phyloP scores from a whole-genome alignment of 35 echinoderm and acorn worm genomes.

The Lytechinus variegatus region DNA sequence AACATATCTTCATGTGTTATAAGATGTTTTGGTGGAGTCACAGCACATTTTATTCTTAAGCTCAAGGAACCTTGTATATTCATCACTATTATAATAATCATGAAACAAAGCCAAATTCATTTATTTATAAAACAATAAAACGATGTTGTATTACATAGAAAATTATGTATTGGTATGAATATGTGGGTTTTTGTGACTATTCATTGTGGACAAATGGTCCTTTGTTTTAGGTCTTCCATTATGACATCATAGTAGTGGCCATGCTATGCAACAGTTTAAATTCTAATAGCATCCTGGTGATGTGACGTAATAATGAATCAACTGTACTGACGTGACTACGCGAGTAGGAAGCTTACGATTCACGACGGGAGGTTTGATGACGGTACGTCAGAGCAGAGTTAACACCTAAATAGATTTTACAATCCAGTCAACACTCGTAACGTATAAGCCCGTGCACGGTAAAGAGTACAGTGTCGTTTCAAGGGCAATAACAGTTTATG shows the following conservation, averaged over 20 bases:
- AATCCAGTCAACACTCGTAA: no score
- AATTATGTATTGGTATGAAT: background rate
- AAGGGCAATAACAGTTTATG: no score
- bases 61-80: constrained; percentile 4
- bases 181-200: background rate
- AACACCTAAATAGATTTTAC: no score
- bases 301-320: background rate
- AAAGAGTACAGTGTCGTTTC: no score
- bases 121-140: background rate
- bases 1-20: background rate
- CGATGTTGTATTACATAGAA: background rate
- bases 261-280: constrained; percentile 4
- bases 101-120: background rate
- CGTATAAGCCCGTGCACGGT: no score
- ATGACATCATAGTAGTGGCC: constrained; percentile 1
- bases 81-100: background rate
- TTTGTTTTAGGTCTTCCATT: constrained; percentile 1
- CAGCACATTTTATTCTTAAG: background rate
- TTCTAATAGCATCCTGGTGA: background rate
- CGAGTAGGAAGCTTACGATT: no score
- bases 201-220: background rate
- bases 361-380: no score
- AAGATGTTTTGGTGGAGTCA: background rate
- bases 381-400: no score
- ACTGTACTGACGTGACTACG: background rate